These are phyloP conservation scores for Napeogenes inachia DNA, from an alignment of 2,888 invertebrate genomes.

Conservation along the genomic window DNA sequence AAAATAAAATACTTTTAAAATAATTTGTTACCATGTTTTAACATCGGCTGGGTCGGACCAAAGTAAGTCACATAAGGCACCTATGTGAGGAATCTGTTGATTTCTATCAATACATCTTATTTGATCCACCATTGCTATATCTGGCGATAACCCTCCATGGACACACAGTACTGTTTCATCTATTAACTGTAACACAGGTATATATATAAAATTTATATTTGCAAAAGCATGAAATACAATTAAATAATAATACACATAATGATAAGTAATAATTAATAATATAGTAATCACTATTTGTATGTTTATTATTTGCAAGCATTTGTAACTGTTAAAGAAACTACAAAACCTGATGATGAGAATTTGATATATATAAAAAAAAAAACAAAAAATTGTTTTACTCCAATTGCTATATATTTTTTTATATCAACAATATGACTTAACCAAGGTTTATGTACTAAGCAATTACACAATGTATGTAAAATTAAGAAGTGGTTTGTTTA, in stretches of 20 bases:
- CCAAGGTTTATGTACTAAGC: neutral
- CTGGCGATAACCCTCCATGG: constrained; percentile 98
- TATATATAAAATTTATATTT: neutral
- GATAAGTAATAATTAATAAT: too few species aligned
- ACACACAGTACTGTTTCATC: constrained; percentile 98
- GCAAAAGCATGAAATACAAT: too few species aligned
- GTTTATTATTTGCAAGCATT: too few species aligned
- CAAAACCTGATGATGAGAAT: too few species aligned
- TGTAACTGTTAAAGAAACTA: too few species aligned
- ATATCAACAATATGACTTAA: too few species aligned
- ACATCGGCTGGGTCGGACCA: constrained; percentile 99
- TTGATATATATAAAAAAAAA: too few species aligned
- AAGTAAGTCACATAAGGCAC: constrained; percentile 98
- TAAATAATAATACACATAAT: too few species aligned
- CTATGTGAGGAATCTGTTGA: constrained; percentile 99
- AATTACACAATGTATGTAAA: neutral
- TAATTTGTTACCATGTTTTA: constrained; percentile 84
- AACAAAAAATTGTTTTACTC: too few species aligned
- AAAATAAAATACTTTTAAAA: neutral
- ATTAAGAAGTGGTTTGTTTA: neutral
- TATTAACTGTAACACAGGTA: constrained; percentile 83
- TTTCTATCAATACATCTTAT: constrained; percentile 96
- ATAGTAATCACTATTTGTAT: too few species aligned
- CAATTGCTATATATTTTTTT: too few species aligned
- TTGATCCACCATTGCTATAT: constrained; percentile 97